phyloP scores from a whole-genome alignment of 2,797 vertebrate species.

The Spondyliosoma cantharus region DNA sequence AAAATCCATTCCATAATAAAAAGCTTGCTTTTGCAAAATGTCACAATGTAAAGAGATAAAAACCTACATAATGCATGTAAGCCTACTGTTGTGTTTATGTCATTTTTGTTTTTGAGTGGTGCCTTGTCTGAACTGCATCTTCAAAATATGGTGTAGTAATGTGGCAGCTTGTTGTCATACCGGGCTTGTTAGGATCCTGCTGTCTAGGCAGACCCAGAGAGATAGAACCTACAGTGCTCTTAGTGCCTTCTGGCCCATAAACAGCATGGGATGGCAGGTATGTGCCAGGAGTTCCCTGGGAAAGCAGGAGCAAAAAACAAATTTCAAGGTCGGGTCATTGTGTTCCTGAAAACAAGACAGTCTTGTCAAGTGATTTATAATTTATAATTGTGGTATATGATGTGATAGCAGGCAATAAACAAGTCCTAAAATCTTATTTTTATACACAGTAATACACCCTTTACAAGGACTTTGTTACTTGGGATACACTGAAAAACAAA shows the following conservation, averaged over 20 bases:
- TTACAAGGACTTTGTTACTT: not conserved
- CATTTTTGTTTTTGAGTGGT: not conserved
- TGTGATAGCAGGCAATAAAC: not conserved
- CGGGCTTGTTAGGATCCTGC: constrained; percentile 92
- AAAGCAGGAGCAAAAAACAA: constrained; percentile 43
- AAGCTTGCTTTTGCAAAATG: constrained; percentile 5
- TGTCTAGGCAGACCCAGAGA: constrained; percentile 96
- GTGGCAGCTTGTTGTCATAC: constrained; percentile 78
- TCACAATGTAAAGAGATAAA: not conserved
- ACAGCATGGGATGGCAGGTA: constrained; percentile 93
- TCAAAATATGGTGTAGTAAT: not conserved
- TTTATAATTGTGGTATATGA: constrained; percentile 1
- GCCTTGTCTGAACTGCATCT: not conserved
- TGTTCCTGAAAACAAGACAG: constrained; percentile 23
- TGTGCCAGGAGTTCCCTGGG: constrained; percentile 95
- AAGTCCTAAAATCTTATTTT: not conserved
- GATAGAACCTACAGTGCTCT: constrained; percentile 95
- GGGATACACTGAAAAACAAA: not conserved
- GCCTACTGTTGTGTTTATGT: not conserved
- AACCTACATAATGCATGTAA: not conserved
- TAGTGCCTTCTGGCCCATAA: constrained; percentile 91
- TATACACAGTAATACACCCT: not conserved
- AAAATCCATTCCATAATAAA: not conserved
- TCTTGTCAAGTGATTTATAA: constrained; percentile 11
- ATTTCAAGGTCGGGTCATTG: constrained; percentile 38